Base-by-base conservation (phyloP, 2,888 invertebrate genomes). In the Acanthosepion lycidas region DNA sequence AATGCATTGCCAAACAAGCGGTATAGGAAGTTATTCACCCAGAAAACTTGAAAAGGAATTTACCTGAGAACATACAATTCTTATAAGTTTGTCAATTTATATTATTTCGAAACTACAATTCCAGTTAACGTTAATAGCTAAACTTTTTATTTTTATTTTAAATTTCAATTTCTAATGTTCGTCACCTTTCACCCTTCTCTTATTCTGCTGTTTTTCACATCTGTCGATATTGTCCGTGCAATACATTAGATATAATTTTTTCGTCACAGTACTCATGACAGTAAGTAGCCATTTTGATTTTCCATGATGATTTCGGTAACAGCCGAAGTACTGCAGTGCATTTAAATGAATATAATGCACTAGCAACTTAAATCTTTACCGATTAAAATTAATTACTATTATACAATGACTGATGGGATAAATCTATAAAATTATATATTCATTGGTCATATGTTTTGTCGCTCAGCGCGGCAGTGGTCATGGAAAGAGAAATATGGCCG, bases 361-460 rank as follows among this genome's bases (percentile, higher is more conserved):
- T 55, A 78, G 28, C 78, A 78, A 78, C 78, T 78, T n/a, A 78
- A 78, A 78, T 78, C 78, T 78, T 78, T 15, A 15, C 78, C 78
- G 78, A 78, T 78, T 78, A 33, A 78, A 78, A 78, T 78, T 78
- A 78, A 78, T 78, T 78, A 78, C 78, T 78, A n/a, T 78, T 78
- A 18, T 78, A 78, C n/a, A 78, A 78, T 78, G 78, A 78, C 78
- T 78, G n/a, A 78, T n/a, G n/a, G 78, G 33, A 78, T 12, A 78
- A 78, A 78, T 78, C 93, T 53, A 93, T 93, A 93, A 93, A 93
- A 93, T 93, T 51, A 51, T 93, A 93, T 51, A 93, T 93, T 93
- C 93, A 93, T 93, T 51, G 93, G 93, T 93, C 93, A 53, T 93
- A 93, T 51, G 51, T 93, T 93, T 92, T 53, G 78, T 78, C n/a